Conservation (phyloP, 2,113 vertebrate genomes). For the Fukomys damarensis region DNA sequence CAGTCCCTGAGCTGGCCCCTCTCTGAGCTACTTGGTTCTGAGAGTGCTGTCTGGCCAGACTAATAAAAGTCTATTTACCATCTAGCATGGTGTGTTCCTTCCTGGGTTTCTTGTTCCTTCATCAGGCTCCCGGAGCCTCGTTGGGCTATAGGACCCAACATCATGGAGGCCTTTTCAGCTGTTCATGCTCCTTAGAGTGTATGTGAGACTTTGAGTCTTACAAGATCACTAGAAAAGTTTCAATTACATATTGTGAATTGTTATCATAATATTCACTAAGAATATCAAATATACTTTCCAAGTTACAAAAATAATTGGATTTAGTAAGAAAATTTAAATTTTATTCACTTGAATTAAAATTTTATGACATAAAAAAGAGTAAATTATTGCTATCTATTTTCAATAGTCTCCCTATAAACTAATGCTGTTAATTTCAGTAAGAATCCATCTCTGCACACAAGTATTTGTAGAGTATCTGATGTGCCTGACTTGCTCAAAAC, state of each 20-base stretch:
- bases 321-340: neutral
- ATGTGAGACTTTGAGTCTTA: too few relatives aligned
- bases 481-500: neutral
- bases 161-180: too few relatives aligned
- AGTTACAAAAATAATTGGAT: neutral
- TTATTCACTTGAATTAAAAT: neutral
- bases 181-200: too few relatives aligned
- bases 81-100: too few relatives aligned
- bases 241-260: neutral
- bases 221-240: neutral
- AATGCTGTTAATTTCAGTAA: constrained; percentile 23
- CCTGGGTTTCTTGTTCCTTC: too few relatives aligned
- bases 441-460: neutral
- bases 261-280: neutral
- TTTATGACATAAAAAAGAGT: neutral
- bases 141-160: too few relatives aligned
- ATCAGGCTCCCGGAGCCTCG: too few relatives aligned
- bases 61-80: too few relatives aligned
- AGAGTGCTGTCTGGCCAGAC: too few relatives aligned
- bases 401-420: neutral
- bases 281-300: neutral
- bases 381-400: neutral
- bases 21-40: too few relatives aligned
- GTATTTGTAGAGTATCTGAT: neutral
- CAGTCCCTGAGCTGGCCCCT: too few relatives aligned